Percentiles rank a stretch among this genome's conserved stretches.
Conservation (phyloP, 2,797 vertebrate species). For the Coranthus polyacanthus region DNA sequence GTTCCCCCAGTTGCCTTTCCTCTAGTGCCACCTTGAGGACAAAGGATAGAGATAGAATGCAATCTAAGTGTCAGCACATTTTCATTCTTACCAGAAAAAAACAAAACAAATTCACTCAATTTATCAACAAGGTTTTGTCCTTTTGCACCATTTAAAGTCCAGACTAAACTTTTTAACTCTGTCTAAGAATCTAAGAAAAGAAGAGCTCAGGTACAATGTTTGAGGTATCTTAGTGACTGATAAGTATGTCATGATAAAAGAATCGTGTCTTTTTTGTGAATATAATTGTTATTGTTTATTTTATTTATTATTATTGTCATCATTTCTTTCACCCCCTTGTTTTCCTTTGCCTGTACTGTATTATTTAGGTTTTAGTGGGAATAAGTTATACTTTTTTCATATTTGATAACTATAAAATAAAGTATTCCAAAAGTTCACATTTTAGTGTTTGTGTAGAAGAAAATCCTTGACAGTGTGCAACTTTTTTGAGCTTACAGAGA, state of each 20-base stretch:
- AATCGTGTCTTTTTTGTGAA: too few relatives aligned
- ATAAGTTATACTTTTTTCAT: too few relatives aligned
- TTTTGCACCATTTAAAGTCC: slow-evolving; percentile 9
- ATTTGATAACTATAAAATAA: too few relatives aligned
- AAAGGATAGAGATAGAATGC: slow-evolving; percentile 13
- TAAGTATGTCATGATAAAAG: too few relatives aligned
- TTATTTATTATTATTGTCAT: too few relatives aligned
- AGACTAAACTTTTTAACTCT: background rate
- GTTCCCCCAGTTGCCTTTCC: slow-evolving; percentile 17
- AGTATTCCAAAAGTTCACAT: too few relatives aligned
- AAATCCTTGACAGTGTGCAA: background rate
- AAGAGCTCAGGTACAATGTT: too few relatives aligned
- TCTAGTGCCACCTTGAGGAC: slow-evolving; percentile 59
- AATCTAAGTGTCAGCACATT: background rate
- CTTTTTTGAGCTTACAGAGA: background rate
- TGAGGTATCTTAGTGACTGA: too few relatives aligned
- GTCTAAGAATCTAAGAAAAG: background rate
- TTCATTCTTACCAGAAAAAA: background rate
- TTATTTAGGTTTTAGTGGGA: too few relatives aligned
- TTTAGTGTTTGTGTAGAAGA: background rate
- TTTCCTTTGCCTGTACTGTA: too few relatives aligned
- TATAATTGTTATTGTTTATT: too few relatives aligned
- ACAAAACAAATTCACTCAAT: background rate
- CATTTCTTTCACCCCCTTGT: too few relatives aligned
- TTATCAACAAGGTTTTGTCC: background rate